phyloP scores from a whole-genome alignment of 2,113 vertebrate genomes.

The Strix aluco region DNA sequence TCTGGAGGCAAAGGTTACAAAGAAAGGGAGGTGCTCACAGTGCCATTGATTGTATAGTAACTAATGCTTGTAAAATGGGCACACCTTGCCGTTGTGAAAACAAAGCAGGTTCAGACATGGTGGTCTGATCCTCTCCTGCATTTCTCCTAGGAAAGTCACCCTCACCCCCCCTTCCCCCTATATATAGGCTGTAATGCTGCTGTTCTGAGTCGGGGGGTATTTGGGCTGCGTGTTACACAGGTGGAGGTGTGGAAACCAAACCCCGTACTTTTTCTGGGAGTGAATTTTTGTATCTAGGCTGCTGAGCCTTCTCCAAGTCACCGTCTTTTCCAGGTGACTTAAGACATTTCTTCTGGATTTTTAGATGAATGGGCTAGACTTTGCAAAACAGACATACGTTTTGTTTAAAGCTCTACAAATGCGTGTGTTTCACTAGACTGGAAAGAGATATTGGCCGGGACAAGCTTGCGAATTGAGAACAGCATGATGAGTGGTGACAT shows the following conservation, averaged over 20 bases:
- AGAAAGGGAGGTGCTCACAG: background rate
- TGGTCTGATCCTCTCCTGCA: background rate
- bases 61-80: background rate
- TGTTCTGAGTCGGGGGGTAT: accelerated
- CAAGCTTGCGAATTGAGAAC: background rate
- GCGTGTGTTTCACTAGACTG: background rate
- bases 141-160: background rate
- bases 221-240: background rate
- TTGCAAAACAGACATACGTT: background rate
- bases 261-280: background rate
- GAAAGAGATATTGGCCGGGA: background rate
- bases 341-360: background rate
- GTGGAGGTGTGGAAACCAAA: background rate
- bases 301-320: background rate
- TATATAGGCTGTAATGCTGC: background rate
- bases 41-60: background rate
- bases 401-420: background rate
- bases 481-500: background rate
- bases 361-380: background rate
- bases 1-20: background rate
- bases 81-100: constrained; percentile 9
- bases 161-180: background rate
- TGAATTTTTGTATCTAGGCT: background rate
- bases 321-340: background rate
- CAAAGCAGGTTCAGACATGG: background rate